Evolutionary conservation across 2,797 vertebrate genomes (phyloP).

Genomic region (Geotrypetes seraphini): DNA sequence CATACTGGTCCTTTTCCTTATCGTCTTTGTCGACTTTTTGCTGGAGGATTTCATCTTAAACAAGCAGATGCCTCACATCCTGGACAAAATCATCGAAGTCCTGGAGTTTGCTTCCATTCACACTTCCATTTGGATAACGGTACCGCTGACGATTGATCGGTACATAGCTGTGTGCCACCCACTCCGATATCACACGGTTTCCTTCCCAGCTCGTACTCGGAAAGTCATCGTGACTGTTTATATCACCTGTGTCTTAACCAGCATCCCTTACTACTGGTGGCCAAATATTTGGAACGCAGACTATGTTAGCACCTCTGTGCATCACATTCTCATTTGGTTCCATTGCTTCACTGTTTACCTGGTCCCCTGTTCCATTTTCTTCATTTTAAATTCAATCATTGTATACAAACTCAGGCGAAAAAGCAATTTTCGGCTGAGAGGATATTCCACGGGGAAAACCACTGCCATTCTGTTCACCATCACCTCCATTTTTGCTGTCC

Average conservation of each 20-base stretch:
- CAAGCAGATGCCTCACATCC: conserved; percentile 66
- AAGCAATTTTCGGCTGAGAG: conserved; percentile 81
- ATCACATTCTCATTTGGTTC: conserved; percentile 85
- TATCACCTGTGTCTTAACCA: conserved; percentile 76
- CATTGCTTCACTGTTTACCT: conserved; percentile 89
- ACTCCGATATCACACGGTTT: conserved; percentile 83
- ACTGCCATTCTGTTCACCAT: conserved; percentile 90
- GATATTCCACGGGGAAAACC: conserved; percentile 89
- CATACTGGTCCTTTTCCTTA: conserved; percentile 88
- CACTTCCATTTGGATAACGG: conserved; percentile 94
- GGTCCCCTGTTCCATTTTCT: conserved; percentile 90
- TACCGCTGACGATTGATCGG: conserved; percentile 84
- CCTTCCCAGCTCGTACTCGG: conserved; percentile 86
- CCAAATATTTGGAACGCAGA: conserved; percentile 87
- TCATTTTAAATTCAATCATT: conserved; percentile 82
- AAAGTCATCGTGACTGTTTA: conserved; percentile 83
- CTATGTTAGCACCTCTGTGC: conserved; percentile 63
- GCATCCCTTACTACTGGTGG: conserved; percentile 94
- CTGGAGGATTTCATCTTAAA: conserved; percentile 87
- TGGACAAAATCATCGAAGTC: conserved; percentile 81
- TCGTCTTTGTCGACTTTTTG: conserved; percentile 91
- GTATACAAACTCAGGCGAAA: conserved; percentile 80
- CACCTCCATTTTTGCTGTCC: conserved; percentile 84
- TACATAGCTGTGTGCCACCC: conserved; percentile 94
- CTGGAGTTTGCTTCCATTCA: conserved; percentile 94